phyloP scores from a whole-genome alignment of 2,113 vertebrate genomes.

The Megaleporinus macrocephalus region DNA sequence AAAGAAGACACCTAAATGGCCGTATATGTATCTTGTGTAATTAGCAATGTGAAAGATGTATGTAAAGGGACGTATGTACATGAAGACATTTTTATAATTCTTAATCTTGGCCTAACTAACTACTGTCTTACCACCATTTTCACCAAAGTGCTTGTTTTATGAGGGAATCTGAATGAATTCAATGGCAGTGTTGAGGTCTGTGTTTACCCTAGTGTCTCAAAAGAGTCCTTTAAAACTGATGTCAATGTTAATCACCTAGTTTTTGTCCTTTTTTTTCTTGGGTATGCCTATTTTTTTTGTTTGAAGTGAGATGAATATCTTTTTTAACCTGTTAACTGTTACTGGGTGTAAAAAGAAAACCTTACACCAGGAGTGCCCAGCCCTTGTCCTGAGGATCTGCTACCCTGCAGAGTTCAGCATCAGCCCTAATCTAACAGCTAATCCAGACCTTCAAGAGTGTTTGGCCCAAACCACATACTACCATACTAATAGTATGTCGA shows the following conservation, averaged over 20 bases:
- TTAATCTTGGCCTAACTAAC: slow-evolving; percentile 67
- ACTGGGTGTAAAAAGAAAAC: slow-evolving; percentile 68
- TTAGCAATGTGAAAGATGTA: slow-evolving; percentile 71
- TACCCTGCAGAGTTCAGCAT: too few relatives aligned
- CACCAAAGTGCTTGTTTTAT: slow-evolving; percentile 82
- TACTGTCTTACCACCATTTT: slow-evolving; percentile 73
- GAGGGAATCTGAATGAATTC: slow-evolving; percentile 67
- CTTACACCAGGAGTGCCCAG: too few relatives aligned
- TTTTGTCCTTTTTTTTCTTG: slow-evolving; percentile 61
- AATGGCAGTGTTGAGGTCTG: slow-evolving; percentile 40
- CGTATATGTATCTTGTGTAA: slow-evolving; percentile 55
- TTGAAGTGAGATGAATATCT: slow-evolving; percentile 64
- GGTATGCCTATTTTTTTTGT: slow-evolving; percentile 50
- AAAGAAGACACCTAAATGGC: slow-evolving; percentile 35
- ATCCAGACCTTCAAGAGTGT: too few relatives aligned
- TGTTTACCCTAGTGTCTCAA: slow-evolving; percentile 47
- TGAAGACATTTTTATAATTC: slow-evolving; percentile 32
- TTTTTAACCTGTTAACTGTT: slow-evolving; percentile 75
- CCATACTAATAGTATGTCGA: too few relatives aligned
- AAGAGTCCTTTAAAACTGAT: slow-evolving; percentile 67
- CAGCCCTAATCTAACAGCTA: too few relatives aligned
- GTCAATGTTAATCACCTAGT: slow-evolving; percentile 77
- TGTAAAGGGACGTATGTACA: slow-evolving; percentile 59
- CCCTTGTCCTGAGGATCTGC: too few relatives aligned
- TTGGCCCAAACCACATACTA: too few relatives aligned